These are phyloP conservation scores for Oxyura jamaicensis DNA, from an alignment of 2,113 vertebrate genomes.

Conservation along the genomic window DNA sequence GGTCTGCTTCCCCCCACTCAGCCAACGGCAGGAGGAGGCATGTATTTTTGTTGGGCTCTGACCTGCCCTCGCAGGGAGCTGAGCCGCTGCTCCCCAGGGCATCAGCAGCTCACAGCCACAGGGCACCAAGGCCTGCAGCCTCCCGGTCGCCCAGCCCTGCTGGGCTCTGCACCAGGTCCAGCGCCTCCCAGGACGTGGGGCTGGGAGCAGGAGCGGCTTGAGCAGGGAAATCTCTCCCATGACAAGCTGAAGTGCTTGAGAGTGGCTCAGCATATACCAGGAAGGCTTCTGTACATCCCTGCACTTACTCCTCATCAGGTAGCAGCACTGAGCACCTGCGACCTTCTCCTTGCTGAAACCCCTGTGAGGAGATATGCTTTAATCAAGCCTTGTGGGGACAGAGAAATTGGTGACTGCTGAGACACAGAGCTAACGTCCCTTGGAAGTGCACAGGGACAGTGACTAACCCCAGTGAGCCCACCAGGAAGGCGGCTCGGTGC, in stretches of 20 bases:
- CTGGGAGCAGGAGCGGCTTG: too few relatives aligned
- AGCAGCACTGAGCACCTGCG: background rate
- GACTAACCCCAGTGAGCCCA: background rate
- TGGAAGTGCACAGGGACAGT: background rate
- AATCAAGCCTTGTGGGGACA: background rate
- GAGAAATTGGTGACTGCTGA: background rate
- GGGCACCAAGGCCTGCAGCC: background rate
- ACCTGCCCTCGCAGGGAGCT: background rate
- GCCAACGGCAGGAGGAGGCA: background rate
- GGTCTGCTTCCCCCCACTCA: background rate
- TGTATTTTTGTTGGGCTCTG: background rate
- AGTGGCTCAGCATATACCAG: background rate
- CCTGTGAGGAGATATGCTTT: background rate
- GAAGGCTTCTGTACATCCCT: background rate
- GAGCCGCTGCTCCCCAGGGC: background rate
- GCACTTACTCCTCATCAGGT: background rate
- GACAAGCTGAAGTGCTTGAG: background rate
- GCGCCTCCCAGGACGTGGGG: too few relatives aligned
- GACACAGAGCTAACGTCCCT: background rate
- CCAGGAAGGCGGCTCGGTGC: fast-evolving
- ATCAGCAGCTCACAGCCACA: too few relatives aligned
- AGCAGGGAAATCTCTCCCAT: background rate
- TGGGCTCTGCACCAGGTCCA: too few relatives aligned
- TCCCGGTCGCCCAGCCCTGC: too few relatives aligned
- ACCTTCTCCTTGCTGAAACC: background rate